Evolutionary conservation across 2,113 vertebrate species (phyloP).

Genomic region (Corapipo altera): DNA sequence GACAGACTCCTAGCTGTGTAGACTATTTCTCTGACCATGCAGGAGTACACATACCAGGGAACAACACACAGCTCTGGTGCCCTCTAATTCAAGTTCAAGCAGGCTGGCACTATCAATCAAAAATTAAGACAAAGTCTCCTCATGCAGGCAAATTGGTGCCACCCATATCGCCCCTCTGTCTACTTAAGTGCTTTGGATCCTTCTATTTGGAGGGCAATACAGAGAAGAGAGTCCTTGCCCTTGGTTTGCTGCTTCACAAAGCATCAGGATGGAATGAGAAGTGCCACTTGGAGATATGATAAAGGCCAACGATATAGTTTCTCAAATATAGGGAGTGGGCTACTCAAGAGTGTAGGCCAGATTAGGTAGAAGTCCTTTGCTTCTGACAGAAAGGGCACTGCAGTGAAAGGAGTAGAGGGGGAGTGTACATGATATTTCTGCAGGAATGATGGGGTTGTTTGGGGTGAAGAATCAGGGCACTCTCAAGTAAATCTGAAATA

Average conservation of each 20-base stretch:
- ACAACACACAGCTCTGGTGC: background rate
- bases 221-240: background rate
- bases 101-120: background rate
- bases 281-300: slow-evolving; percentile 30
- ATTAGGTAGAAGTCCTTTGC: background rate
- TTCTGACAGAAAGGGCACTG: background rate
- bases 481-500: background rate
- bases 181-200: background rate
- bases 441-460: background rate
- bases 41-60: background rate
- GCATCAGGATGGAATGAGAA: slow-evolving; percentile 22
- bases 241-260: background rate
- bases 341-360: background rate
- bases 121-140: background rate
- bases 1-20: background rate
- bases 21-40: background rate
- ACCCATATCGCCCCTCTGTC: background rate
- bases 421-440: background rate
- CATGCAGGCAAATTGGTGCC: background rate
- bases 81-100: background rate
- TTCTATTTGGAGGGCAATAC: background rate
- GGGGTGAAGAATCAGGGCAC: background rate
- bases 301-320: background rate
- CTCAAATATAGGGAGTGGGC: background rate
- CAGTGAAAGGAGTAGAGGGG: background rate